Evolutionary conservation across 2,797 vertebrate genomes (phyloP).

Genomic region (Columba guinea): DNA sequence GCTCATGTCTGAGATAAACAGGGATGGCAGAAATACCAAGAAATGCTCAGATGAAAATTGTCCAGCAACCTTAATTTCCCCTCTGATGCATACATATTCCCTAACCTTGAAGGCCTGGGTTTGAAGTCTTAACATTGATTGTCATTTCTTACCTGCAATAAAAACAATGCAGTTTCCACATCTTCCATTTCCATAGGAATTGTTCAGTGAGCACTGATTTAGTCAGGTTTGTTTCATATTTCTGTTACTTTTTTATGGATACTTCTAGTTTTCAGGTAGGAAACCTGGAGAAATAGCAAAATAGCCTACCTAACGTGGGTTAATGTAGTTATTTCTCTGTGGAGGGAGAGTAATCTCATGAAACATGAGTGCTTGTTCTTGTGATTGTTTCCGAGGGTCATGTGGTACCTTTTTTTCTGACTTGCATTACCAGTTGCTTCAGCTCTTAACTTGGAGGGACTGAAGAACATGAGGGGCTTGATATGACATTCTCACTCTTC

Average conservation of each 20-base stretch:
- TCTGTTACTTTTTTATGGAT: neutral
- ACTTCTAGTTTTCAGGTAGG: neutral
- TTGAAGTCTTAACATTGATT: accelerated
- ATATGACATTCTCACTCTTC: neutral
- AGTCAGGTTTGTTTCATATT: neutral
- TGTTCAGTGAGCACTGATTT: neutral
- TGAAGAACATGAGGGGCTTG: neutral
- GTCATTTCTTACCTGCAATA: neutral
- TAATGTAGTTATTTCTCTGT: neutral
- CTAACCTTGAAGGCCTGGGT: neutral
- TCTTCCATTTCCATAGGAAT: neutral
- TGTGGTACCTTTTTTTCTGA: neutral
- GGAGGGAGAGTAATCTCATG: neutral
- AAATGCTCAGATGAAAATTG: neutral
- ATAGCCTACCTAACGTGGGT: neutral
- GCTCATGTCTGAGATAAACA: neutral
- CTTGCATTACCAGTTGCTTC: neutral
- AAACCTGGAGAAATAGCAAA: conserved; percentile 2
- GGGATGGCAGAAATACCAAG: neutral
- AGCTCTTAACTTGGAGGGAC: neutral
- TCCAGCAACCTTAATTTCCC: neutral
- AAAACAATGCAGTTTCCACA: neutral
- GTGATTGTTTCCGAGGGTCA: neutral
- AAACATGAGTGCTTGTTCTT: neutral
- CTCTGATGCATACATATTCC: neutral